phyloP scores from a whole-genome alignment of 2,113 vertebrate genomes.

The Osmerus eperlanus region DNA sequence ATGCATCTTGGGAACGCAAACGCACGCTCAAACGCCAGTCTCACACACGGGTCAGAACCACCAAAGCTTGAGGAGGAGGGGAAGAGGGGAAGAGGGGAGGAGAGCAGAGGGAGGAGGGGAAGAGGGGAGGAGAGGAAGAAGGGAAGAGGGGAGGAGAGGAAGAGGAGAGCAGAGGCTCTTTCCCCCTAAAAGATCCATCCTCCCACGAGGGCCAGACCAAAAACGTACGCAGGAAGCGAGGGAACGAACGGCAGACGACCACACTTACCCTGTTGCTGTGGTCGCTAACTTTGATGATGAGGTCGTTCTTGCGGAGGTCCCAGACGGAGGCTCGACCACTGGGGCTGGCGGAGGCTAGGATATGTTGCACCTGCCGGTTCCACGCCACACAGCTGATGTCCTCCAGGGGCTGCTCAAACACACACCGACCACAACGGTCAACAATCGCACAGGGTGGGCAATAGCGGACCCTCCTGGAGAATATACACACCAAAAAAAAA shows the following conservation, averaged over 20 bases:
- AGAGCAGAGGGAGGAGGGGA: no score
- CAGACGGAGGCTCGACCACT: conserved; percentile 89
- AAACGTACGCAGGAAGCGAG: no score
- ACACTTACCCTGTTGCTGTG: conserved; percentile 90
- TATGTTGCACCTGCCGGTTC: conserved; percentile 79
- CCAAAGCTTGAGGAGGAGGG: no score
- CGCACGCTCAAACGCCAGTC: no score
- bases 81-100: no score
- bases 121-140: no score
- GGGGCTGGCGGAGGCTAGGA: conserved; percentile 83
- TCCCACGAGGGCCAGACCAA: not conserved
- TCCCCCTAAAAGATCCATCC: no score
- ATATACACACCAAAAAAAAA: not conserved
- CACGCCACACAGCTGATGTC: conserved; percentile 84
- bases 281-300: conserved; percentile 98
- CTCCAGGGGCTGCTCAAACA: conserved; percentile 79
- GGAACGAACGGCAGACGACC: not conserved
- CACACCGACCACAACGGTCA: not conserved
- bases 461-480: not conserved
- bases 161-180: no score
- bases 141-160: no score
- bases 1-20: conserved; percentile 80
- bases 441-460: not conserved
- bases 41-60: no score
- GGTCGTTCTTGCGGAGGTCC: conserved; percentile 96